Evolutionary conservation across 2,113 vertebrate species (phyloP).

Genomic region (Lophura nycthemera): DNA sequence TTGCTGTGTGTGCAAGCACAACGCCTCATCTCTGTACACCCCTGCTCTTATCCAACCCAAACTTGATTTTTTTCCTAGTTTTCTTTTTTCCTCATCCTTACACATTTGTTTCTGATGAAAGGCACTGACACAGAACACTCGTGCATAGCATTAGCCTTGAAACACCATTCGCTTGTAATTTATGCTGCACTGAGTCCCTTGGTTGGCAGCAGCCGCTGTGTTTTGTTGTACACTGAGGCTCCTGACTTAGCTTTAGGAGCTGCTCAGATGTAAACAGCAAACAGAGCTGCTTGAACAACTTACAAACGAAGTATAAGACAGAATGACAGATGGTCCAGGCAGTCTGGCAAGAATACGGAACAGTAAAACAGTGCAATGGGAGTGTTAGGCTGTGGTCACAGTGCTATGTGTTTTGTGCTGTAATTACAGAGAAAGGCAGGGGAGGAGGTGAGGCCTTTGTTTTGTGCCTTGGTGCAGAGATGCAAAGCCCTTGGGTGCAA

Average conservation of each 20-base stretch:
- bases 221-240: not conserved
- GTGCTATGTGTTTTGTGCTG: not conserved
- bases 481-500: not conserved
- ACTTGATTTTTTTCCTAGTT: not conserved
- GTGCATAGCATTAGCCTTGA: not conserved
- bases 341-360: conserved; percentile 13
- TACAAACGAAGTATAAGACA: conserved; percentile 25
- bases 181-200: accelerated
- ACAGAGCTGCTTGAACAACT: conserved; percentile 26
- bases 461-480: not conserved
- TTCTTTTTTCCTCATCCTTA: not conserved
- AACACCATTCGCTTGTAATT: accelerated
- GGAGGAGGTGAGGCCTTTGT: not conserved
- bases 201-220: not conserved
- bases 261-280: not conserved
- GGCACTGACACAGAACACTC: not conserved
- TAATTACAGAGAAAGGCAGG: not conserved
- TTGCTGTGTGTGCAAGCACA: not conserved
- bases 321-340: conserved; percentile 35
- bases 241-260: not conserved
- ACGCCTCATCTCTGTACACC: not conserved
- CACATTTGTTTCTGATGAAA: not conserved
- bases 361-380: not conserved
- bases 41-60: too few relatives aligned
- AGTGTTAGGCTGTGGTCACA: not conserved